phyloP scores from a whole-genome alignment of 2,113 vertebrate genomes.

The Cyphomyrus plagiostoma region DNA sequence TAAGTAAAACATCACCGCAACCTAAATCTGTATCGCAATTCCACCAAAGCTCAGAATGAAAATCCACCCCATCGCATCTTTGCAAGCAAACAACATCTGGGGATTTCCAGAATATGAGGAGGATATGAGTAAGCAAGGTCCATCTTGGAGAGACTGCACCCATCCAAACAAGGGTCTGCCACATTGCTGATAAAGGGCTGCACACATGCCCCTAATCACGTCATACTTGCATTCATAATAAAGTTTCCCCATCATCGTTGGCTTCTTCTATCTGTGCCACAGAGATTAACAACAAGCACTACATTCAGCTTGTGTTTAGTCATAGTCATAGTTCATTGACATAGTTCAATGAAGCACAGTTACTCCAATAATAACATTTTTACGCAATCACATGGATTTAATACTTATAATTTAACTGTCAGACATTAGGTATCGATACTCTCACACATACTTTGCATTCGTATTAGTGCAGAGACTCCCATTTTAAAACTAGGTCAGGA shows the following conservation, averaged over 20 bases:
- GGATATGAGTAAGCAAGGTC: conserved; percentile 17
- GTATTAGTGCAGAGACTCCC: neutral
- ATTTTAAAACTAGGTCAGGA: neutral
- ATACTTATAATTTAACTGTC: neutral
- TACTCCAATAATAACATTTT: neutral
- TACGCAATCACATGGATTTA: neutral
- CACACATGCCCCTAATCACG: neutral
- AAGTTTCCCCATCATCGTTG: neutral
- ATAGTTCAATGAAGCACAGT: neutral
- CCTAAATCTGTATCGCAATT: neutral
- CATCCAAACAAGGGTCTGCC: neutral
- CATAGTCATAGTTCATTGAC: neutral
- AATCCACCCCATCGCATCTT: neutral
- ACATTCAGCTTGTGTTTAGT: neutral
- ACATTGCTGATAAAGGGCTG: neutral
- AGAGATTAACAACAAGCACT: neutral
- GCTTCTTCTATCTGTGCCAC: neutral
- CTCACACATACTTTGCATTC: neutral
- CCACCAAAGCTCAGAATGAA: neutral
- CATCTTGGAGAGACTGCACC: neutral
- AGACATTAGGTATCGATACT: neutral
- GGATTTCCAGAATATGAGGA: neutral
- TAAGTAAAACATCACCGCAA: neutral
- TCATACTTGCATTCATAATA: neutral
- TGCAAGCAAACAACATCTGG: neutral